Evolutionary conservation across 35 echinoderm and acorn worm species (phyloP).

Genomic region (Apostichopus parvimensis): DNA sequence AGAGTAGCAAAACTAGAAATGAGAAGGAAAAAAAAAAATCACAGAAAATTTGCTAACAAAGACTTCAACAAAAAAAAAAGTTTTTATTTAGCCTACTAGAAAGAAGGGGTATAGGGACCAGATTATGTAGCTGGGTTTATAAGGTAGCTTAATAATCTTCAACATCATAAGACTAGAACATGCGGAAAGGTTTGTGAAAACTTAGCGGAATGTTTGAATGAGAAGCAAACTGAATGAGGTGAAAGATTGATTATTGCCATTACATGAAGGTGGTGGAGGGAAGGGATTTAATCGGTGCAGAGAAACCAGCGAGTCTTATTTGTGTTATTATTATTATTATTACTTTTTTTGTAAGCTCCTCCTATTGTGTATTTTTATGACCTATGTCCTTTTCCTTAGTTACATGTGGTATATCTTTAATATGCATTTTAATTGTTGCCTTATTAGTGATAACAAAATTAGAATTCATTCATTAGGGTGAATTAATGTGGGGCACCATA

Average conservation of each 20-base stretch:
- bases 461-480: neutral
- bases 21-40: neutral
- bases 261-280: neutral
- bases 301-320: neutral
- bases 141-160: neutral
- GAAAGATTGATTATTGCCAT: neutral
- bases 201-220: neutral
- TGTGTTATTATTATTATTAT: neutral
- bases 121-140: neutral
- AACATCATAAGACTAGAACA: neutral
- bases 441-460: neutral
- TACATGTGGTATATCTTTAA: conserved; percentile 3
- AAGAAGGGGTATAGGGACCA: neutral
- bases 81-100: neutral
- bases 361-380: neutral
- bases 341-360: neutral
- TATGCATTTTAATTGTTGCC: neutral
- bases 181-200: conserved; percentile 24
- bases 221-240: neutral
- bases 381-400: neutral
- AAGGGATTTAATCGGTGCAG: neutral
- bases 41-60: neutral
- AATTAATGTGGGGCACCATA: conserved; percentile 7
- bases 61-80: neutral
- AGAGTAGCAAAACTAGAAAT: conserved; percentile 1